These are phyloP conservation scores for Brachypterus glaber DNA, from an alignment of 2,888 invertebrate species.

Conservation along the genomic window DNA sequence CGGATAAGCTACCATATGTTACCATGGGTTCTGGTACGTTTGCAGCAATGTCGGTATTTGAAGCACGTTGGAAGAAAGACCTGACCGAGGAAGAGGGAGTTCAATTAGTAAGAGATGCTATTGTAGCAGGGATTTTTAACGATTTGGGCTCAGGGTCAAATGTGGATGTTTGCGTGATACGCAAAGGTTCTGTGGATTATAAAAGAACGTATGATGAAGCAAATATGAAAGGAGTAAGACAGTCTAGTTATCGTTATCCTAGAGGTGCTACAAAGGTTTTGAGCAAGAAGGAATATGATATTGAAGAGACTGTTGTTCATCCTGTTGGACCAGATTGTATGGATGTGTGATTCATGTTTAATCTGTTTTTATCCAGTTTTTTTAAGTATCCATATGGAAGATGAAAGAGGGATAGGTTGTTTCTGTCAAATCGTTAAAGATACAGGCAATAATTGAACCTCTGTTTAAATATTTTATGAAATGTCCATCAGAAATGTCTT, in stretches of 20 bases:
- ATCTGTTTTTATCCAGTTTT: too few species aligned
- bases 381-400: too few species aligned
- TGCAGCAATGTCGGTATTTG: constrained; percentile 96
- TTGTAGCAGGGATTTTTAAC: constrained; percentile 95
- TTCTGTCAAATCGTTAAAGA: too few species aligned
- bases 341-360: too few species aligned
- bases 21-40: constrained; percentile 90
- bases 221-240: constrained; percentile 64
- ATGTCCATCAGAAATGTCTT: too few species aligned
- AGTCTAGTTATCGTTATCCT: constrained; percentile 66
- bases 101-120: constrained; percentile 81
- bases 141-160: constrained; percentile 95
- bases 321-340: constrained; percentile 43
- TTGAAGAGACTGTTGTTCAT: constrained; percentile 49
- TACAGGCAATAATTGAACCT: too few species aligned
- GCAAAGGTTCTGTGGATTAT: constrained; percentile 71
- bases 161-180: constrained; percentile 89
- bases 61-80: constrained; percentile 77
- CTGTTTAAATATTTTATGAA: too few species aligned
- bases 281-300: constrained; percentile 47
- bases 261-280: constrained; percentile 64
- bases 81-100: constrained; percentile 83
- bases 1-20: constrained; percentile 82
- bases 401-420: too few species aligned
- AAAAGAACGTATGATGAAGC: constrained; percentile 82